A percentile compares a stretch with the other conserved stretches of the same genome.
phyloP scores from a whole-genome alignment of 2,888 invertebrate species.

The Allygus modestus region DNA sequence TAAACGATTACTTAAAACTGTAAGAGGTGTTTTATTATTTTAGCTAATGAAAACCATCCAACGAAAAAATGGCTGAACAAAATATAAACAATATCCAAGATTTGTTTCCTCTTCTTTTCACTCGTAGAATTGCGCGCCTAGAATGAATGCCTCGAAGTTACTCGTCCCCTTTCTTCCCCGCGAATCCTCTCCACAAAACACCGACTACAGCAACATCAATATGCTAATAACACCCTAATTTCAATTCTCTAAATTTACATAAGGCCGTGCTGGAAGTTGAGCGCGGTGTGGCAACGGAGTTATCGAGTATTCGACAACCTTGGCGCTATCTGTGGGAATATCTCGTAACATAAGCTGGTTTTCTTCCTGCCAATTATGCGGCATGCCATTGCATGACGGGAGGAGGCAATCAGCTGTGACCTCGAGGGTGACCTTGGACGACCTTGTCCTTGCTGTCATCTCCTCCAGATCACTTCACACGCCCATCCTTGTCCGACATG shows the following conservation, averaged over 20 bases:
- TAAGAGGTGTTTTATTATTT: too few species aligned
- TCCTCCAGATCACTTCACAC: conserved; percentile 43
- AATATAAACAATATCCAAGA: too few species aligned
- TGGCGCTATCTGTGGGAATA: conserved; percentile 27
- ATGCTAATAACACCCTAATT: conserved; percentile 37
- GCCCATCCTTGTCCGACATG: conserved; percentile 39
- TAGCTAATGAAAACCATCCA: too few species aligned
- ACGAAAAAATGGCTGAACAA: too few species aligned
- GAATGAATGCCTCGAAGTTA: background rate
- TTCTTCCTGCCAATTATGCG: conserved; percentile 41
- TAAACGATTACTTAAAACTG: too few species aligned
- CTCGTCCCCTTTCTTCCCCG: background rate
- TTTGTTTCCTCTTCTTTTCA: too few species aligned
- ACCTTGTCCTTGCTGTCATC: conserved; percentile 45
- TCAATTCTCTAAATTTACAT: conserved; percentile 31
- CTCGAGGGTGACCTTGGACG: conserved; percentile 10
- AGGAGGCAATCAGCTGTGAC: conserved; percentile 43
- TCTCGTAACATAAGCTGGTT: conserved; percentile 41
- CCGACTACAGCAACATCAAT: conserved; percentile 16
- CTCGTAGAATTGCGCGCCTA: too few species aligned
- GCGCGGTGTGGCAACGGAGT: conserved; percentile 21
- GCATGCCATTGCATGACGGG: conserved; percentile 32
- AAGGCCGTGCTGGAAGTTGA: conserved; percentile 16
- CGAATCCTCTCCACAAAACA: conserved; percentile 11
- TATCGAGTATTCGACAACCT: conserved; percentile 41